Evolutionary conservation across 2,888 invertebrate species (phyloP), one percentile per base, ranked within the genome.

Genomic region (Chaetogeoica ovagalla): DNA sequence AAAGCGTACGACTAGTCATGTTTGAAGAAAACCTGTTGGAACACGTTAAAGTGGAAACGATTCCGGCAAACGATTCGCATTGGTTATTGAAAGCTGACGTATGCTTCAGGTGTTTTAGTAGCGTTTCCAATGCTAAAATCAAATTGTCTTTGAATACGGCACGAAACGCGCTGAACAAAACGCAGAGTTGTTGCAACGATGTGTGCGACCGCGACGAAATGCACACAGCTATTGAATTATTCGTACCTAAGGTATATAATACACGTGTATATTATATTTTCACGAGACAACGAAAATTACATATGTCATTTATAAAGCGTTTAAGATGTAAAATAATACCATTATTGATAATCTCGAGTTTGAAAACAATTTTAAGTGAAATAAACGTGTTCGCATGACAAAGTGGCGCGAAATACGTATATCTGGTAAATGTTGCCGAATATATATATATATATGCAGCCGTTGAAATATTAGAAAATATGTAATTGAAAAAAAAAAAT

Each of bases 1-100:
- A 91, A 87, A 86, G 90, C 13, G 90, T 91, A 0, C 88, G 87
- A 81, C 86, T 94, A 60, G 91, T 92, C 85, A 89, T 89, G 68
- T 92, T 89, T 85, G 88, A 91, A 83, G 87, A 88, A 0, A 89
- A 90, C 2, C 86, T 91, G 6, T 89, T 94, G 81, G 88, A 91
- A 83, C 90, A 92, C 30, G 63, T 83, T 39, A 82, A 72, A 43
- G 82, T 74, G 0, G 66, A 82, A 63, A 55, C 70, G 52, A 70
- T 63, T 23, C 39, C 11, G 23, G 63, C 39, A 7, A 79, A 79
- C 21, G 21, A 15, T 23, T 63, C 79, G 39, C 70, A 79, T 55
- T 79, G 79, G 79, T 71, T 63, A 57, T 63, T 79, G 57, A 79
- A 71, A 79, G 39, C 70, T 39, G 79, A 71, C 57, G 2, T 70